Evolutionary conservation across 2,797 vertebrate species (phyloP).

Genomic region (Helostoma temminkii): DNA sequence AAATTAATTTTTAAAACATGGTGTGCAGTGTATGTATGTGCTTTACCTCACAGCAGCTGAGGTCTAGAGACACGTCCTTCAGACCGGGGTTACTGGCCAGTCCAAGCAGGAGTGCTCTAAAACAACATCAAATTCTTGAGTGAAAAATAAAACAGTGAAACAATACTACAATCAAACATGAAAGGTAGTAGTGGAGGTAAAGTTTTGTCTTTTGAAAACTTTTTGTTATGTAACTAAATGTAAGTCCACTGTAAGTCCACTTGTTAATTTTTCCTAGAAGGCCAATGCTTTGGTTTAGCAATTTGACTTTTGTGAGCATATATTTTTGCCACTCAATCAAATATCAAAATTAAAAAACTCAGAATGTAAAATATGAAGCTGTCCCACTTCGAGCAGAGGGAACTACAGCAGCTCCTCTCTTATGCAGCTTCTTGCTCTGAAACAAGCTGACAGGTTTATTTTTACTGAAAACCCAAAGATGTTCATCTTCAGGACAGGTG

Average conservation of each 20-base stretch:
- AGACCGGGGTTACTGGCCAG: constrained; percentile 94
- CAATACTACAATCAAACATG: background rate
- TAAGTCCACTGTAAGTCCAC: background rate
- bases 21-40: background rate
- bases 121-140: constrained; percentile 7
- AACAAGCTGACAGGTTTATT: background rate
- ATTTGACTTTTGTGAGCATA: no score
- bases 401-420: background rate
- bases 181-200: background rate
- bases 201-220: background rate
- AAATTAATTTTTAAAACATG: background rate
- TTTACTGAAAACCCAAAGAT: background rate
- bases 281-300: no score
- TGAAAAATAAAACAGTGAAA: background rate
- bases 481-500: constrained; percentile 11
- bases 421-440: background rate
- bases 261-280: no score
- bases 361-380: no score
- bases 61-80: constrained; percentile 94
- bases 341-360: no score
- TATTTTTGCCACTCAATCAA: no score
- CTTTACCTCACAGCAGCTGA: constrained; percentile 97
- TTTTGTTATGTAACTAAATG: background rate
- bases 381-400: no score
- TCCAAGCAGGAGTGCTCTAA: constrained; percentile 93